phyloP scores from a whole-genome alignment of 2,888 invertebrate genomes.

The Euspilapteryx auroguttella region DNA sequence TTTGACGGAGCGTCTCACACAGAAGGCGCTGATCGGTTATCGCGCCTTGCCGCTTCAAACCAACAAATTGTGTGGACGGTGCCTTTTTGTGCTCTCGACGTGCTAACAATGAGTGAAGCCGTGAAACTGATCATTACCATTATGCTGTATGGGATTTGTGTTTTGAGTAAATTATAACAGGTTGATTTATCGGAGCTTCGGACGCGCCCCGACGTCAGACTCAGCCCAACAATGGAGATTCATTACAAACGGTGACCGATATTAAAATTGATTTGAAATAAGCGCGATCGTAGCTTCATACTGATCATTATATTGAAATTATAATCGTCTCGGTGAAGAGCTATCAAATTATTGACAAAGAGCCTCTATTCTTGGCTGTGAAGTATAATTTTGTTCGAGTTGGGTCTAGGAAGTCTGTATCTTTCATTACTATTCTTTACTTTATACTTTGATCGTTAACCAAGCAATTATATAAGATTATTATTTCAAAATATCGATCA shows the following conservation, averaged over 20 bases:
- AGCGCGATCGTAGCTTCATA: constrained; percentile 23
- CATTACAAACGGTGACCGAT: constrained; percentile 50
- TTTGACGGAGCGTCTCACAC: constrained; percentile 24
- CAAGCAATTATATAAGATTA: constrained; percentile 42
- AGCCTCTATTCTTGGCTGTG: neutral
- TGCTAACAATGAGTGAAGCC: constrained; percentile 53
- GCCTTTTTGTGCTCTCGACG: constrained; percentile 46
- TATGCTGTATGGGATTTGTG: constrained; percentile 56
- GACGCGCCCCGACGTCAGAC: constrained; percentile 18
- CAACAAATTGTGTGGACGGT: constrained; percentile 48
- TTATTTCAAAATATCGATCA: constrained; percentile 21
- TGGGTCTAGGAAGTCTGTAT: constrained; percentile 14
- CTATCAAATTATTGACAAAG: constrained; percentile 12
- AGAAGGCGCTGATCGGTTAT: too few species aligned
- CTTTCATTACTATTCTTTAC: constrained; percentile 3
- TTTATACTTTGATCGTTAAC: constrained; percentile 30
- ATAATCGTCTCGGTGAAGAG: too few species aligned
- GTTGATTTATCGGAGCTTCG: constrained; percentile 42
- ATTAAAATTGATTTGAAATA: constrained; percentile 26
- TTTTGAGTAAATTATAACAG: constrained; percentile 62
- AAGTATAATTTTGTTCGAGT: constrained; percentile 26
- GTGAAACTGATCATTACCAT: constrained; percentile 57
- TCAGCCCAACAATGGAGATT: constrained; percentile 32
- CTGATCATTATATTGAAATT: too few species aligned
- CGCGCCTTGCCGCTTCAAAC: constrained; percentile 23